Conservation (phyloP, 2,113 vertebrate species). For the Elaphurus davidianus region DNA sequence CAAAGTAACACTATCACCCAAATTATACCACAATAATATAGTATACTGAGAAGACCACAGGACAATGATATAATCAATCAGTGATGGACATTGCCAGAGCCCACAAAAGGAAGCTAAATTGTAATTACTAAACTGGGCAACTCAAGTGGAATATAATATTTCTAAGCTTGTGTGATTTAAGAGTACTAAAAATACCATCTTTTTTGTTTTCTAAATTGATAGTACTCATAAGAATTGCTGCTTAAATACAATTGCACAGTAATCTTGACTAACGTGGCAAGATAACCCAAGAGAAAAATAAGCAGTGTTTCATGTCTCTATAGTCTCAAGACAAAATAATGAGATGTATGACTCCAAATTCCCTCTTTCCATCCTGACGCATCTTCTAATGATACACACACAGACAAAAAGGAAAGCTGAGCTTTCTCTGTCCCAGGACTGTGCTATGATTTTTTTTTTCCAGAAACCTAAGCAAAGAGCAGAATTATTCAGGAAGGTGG, state of each 20-base stretch:
- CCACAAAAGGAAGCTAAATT: constrained; percentile 40
- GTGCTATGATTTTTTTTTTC: background rate
- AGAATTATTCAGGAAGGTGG: background rate
- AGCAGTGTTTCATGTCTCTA: background rate
- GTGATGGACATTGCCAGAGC: background rate
- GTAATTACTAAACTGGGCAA: constrained; percentile 25
- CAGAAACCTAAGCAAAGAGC: background rate
- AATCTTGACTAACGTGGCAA: background rate
- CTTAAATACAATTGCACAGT: background rate
- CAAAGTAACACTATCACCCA: background rate
- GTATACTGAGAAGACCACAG: background rate
- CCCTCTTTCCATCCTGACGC: background rate
- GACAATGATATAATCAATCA: constrained; percentile 68
- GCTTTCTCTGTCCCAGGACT: background rate
- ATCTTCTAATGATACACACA: background rate
- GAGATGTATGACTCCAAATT: background rate
- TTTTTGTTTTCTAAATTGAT: constrained; percentile 34
- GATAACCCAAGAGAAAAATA: constrained; percentile 5
- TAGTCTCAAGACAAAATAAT: background rate
- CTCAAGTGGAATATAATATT: constrained; percentile 26
- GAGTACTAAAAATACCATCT: constrained; percentile 39
- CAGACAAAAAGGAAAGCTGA: background rate
- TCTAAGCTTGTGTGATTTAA: constrained; percentile 32
- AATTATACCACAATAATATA: background rate
- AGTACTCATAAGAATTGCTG: background rate